Percentiles rank a stretch among this genome's conserved stretches.
Evolutionary conservation across 1,140 invertebrate species (phyloP).

Genomic region (Anagrus nilaparvatae): DNA sequence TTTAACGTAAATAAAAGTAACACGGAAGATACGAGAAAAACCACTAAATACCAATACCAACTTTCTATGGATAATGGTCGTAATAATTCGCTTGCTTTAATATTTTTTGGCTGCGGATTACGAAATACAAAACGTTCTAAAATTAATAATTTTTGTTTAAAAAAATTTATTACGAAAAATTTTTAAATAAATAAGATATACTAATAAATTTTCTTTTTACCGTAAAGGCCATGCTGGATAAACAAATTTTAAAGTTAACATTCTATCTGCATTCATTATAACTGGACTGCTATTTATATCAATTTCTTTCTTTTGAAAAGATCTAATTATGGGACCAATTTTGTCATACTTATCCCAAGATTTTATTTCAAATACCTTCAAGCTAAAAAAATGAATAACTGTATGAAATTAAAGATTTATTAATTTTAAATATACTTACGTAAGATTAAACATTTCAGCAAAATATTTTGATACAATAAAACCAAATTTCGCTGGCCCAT

Average conservation of each 20-base stretch:
- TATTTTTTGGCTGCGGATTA: slow-evolving; percentile 3
- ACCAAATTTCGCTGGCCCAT: slow-evolving; percentile 8
- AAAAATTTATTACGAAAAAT: too few relatives aligned
- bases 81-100: slow-evolving; percentile 1
- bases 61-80: background rate
- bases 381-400: too few relatives aligned
- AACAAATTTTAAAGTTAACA: too few relatives aligned
- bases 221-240: too few relatives aligned
- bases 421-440: slow-evolving; percentile 3
- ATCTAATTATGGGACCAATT: too few relatives aligned
- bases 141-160: background rate
- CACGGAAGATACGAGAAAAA: slow-evolving; percentile 13
- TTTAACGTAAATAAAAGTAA: too few relatives aligned
- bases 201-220: background rate
- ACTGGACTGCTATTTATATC: too few relatives aligned
- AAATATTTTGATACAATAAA: slow-evolving; percentile 4
- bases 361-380: too few relatives aligned
- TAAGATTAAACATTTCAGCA: slow-evolving; percentile 10
- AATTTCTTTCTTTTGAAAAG: too few relatives aligned
- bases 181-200: background rate
- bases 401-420: background rate
- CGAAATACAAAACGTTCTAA: slow-evolving; percentile 3
- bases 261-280: too few relatives aligned
- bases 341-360: too few relatives aligned
- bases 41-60: too few relatives aligned